A percentile compares a stretch with the other conserved stretches of the same genome.
Evolutionary conservation across 2,797 vertebrate species (phyloP).

Genomic region (Melanotaenia nigrans): DNA sequence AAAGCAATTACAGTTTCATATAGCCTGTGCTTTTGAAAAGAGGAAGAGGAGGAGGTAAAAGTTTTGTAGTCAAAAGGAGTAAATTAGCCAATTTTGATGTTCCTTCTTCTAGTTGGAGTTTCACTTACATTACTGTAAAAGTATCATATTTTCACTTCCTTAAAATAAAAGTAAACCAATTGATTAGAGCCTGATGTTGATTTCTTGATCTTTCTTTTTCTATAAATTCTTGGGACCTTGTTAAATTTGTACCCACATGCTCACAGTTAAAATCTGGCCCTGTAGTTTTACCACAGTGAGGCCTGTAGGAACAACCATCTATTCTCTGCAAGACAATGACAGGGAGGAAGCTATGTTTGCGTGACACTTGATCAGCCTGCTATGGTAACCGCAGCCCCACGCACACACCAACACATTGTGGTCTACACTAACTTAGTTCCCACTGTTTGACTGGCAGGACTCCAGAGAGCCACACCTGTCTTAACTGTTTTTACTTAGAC

Average conservation of each 20-base stretch:
- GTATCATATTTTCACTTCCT: conserved; percentile 25
- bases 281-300: conserved; percentile 27
- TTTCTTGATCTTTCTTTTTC: conserved; percentile 1
- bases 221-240: conserved; percentile 10
- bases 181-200: conserved; percentile 17
- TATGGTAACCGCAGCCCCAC: conserved; percentile 58
- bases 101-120: conserved; percentile 31
- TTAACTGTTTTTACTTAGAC: conserved; percentile 58
- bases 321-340: conserved; percentile 62
- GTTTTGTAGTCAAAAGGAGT: conserved; percentile 37
- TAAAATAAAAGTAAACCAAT: conserved; percentile 42
- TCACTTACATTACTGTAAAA: conserved; percentile 30
- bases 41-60: conserved; percentile 44
- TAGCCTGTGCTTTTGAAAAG: conserved; percentile 56
- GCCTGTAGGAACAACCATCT: conserved; percentile 58
- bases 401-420: conserved; percentile 27
- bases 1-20: conserved; percentile 79
- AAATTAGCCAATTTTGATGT: conserved; percentile 48
- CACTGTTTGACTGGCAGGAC: conserved; percentile 64
- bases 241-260: conserved; percentile 15
- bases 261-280: conserved; percentile 1
- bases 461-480: conserved; percentile 76
- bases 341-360: conserved; percentile 50
- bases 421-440: conserved; percentile 46
- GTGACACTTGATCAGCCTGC: conserved; percentile 72